Conservation (phyloP, 2,888 invertebrate species). For the Lycophotia porphyrea region DNA sequence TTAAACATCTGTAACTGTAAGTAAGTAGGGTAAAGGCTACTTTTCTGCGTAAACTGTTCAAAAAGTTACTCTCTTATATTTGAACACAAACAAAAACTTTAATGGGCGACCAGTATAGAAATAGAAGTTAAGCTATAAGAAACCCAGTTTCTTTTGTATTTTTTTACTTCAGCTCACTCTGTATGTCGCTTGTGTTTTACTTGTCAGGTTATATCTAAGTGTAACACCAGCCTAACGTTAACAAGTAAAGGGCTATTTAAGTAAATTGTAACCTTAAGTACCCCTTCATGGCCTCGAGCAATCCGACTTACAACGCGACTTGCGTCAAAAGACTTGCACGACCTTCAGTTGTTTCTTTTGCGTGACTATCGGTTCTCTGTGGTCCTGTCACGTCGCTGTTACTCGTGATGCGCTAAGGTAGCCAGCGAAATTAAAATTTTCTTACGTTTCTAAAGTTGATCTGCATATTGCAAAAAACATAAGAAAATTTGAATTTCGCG, state of each 20-base stretch:
- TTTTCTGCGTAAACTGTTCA: background rate
- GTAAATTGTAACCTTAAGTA: background rate
- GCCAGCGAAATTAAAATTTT: background rate
- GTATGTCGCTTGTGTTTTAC: background rate
- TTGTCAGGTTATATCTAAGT: background rate
- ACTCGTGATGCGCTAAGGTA: background rate
- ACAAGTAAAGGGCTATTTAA: slow-evolving; percentile 13
- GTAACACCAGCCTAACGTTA: background rate
- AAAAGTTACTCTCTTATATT: background rate
- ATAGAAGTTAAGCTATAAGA: slow-evolving; percentile 1
- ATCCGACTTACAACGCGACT: background rate
- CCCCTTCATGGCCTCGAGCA: background rate
- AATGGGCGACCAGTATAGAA: background rate
- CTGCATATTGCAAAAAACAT: background rate
- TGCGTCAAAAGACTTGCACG: background rate
- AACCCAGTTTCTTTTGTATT: slow-evolving; percentile 1
- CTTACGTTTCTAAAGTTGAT: no score
- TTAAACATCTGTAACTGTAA: no score
- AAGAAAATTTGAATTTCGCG: background rate
- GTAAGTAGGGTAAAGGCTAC: background rate
- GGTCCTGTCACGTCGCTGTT: background rate
- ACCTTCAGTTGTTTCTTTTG: background rate
- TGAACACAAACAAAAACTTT: slow-evolving; percentile 10
- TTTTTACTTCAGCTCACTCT: background rate
- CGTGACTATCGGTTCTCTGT: background rate